Evolutionary conservation across 2,888 invertebrate species (phyloP), one percentile per base, ranked within the genome.

Genomic region (Diaperis boleti): DNA sequence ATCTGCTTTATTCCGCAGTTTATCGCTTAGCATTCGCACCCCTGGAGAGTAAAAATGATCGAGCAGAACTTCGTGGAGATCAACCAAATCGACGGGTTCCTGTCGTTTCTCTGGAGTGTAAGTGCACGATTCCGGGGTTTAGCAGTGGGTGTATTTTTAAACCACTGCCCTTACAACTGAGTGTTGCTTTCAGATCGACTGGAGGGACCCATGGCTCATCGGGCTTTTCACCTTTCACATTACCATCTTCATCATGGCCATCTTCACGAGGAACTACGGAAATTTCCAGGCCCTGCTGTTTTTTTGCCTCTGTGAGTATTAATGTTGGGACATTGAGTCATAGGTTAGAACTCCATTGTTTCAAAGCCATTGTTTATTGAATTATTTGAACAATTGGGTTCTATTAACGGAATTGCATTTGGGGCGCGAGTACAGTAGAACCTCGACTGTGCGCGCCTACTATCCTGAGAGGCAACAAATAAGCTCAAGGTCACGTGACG

Each of bases 201-300:
- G 94, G 94, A 85, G 86, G 72, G 95, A 95, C 80, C 94, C 94
- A 3, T 94, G 94, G 93, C 84, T 95, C 8, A 90, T 92, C 65
- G 89, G 88, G 10, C 81, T 95, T 8, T 82, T 94, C 69, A 83
- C 88, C 37, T 89, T 93, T 78, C 95, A 95, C 79, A 81, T 94
- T 35, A 82, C 90, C 44, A 87, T 92, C 18, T 93, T 93, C 62
- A 85, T 91, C 75, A 90, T 90, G 71, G 91, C 93, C 35, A 82
- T 94, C 56, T 86, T 92, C 73, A 94, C 94, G 35, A 86, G 94
- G 73, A 93, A 94, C 81, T 90, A 92, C 83, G 90, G 92, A 66
- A 94, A 93, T 81, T 91, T 94, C 77, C 94, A 95, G 85, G 90
- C 93, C 55, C 83, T 92, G 67, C 82, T 95, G 49, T 95, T 95